Evolutionary conservation across 2,113 vertebrate species (phyloP), one percentile per base, ranked within the genome.

Genomic region (Electrona antarctica): DNA sequence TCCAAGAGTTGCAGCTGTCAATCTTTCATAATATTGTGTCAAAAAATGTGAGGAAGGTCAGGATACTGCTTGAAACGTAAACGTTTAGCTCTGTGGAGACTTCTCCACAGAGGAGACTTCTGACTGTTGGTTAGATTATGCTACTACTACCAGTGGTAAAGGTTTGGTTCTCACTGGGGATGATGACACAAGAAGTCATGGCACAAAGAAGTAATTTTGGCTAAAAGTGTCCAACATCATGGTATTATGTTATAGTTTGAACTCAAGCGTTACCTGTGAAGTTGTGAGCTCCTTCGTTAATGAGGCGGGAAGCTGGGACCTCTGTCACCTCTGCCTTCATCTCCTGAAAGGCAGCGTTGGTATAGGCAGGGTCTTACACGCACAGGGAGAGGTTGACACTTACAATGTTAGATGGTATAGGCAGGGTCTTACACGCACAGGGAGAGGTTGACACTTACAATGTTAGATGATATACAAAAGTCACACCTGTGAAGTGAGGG

Each of bases 281-380:
- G 1, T 81, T 87, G 1, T 46, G 74, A 77, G 69, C 82, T 48
- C n/a, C 69, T 12, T 91, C 92, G 64, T 90, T 87, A 73, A 93
- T 72, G 46, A 95, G 92, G 3, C 10, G 74, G 54, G 87, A 87
- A 48, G 93, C 95, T 6, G 95, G 90, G 41, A 98, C 78, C 82
- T 96, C 95, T 0, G 91, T 94, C 63, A 95, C 87, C 79, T 95
- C 94, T 1, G 96, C 96, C 83, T 96, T 97, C 90, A 97, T 85
- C 87, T 98, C 96, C 86, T 95, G 96, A 71, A 89, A 90, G 0
- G 89, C 90, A 93, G 63, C 87, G 54, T 68, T 93, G 0, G 91
- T 88, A 93, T 92, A 92, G 13, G 65, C 66, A 1, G 85, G 77
- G 28, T 89, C 90, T 93, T 29, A 3, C 3, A 59, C 58, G 51